Base-by-base conservation (phyloP, 2,797 vertebrate genomes). In the Poliocrania exsul region DNA sequence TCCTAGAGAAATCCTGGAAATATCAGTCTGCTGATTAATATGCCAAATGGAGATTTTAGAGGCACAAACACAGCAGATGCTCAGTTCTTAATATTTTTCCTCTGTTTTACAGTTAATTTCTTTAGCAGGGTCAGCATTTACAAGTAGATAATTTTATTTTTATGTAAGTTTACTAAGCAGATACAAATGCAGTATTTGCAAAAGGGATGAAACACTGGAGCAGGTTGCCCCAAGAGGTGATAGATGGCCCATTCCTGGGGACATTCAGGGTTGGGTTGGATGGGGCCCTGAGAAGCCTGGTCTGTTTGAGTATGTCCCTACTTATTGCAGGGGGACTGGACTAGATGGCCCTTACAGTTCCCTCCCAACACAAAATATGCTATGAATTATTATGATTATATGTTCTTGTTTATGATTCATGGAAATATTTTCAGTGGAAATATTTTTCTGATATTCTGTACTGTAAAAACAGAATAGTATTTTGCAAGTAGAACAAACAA, bases 1-100 rank as follows among this genome's bases (percentile, higher is more conserved):
- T 86, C 86, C 50, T 81, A 72, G 91, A 88, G 8, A 62, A 83
- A 90, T 61, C 35, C 46, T 78, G 61, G 60, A 82, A 90, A 29
- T 49, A 8, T 25, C 67, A 49, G 11, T 47, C 57, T 85, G 25
- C 6, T 64, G 58, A 61, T 44, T 19, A 67, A 35, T 72, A 46
- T 37, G 31, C 8, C 58, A 81, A 90, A 62, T 72, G 35, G 35
- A 88, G 26, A 42, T 83, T 88, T 86, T 37, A 81, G 54, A 81
- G 38, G 6, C n/a, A 81, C 17, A 91, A 81, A 37, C 16, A 47
- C 23, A 72, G 31, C 35, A 92, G 25, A 70, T 74, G 21, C 11
- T 87, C 74, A 64, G 7, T 74, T 92, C 42, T 50, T 81, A 56
- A 10, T 26, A 3, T 23, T 40, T 23, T 64, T 77, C 29, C 10